Evolutionary conservation across 2,113 vertebrate species (phyloP), one percentile per base, ranked within the genome.

Genomic region (Sander lucioperca): DNA sequence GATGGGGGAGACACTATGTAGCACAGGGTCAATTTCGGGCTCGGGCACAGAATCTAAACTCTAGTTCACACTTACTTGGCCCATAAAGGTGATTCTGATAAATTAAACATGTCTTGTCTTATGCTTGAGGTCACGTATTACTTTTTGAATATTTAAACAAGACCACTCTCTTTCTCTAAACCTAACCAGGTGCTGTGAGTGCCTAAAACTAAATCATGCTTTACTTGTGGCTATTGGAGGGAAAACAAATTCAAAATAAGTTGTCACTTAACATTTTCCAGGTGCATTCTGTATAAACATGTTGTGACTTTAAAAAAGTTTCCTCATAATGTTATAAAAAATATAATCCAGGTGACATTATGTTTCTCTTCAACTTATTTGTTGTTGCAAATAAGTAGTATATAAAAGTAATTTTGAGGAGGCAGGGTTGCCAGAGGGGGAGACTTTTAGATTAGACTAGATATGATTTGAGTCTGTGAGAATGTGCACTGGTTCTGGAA

Each of bases 221-320:
- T 61, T 61, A 39, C 14, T 50, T 76, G 33, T 6, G 23, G 15
- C 74, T 56, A 50, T 57, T 12, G 50, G 53, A 71, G 23, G 21
- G 14, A 68, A 61, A 71, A 64, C 76, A 21, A 48, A 88, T 64
- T 48, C 33, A 67, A 80, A 57, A 16, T 15, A 23, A 45, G 7
- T n/a, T 6, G 8, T 68, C 51, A 30, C 45, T 61, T 25, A 61
- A 57, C 30, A 73, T 53, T 67, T 54, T 8, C 4, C 45, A 25
- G 43, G n/a, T 19, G 53, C 6, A 16, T 54, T 62, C 27, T 48
- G 36, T 45, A 36, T 58, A 69, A 59, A 69, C 53, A 70, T 11
- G 30, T 48, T 59, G 54, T 69, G 21, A 15, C 47, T 53, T 59
- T 71, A 70, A 72, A 82, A 67, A 39, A 1, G 6, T 63, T 39